Percentiles rank a stretch among this genome's conserved stretches.
Evolutionary conservation across 2,888 invertebrate species (phyloP).

Genomic region (Thumatha senex): DNA sequence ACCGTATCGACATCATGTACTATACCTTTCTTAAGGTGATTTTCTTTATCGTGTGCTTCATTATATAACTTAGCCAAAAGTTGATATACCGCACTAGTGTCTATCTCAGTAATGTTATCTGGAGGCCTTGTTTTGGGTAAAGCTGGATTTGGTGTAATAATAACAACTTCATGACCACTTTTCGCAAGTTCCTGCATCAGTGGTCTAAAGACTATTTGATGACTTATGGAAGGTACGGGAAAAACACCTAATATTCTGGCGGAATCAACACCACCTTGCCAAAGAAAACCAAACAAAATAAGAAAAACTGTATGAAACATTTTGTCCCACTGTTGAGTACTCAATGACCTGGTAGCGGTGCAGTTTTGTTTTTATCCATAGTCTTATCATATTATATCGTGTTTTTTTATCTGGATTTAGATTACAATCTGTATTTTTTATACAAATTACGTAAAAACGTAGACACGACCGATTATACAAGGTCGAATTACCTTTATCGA

Average conservation of each 20-base stretch:
- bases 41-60: neutral
- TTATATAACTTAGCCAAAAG: slow-evolving; percentile 8
- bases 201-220: slow-evolving; percentile 55
- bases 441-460: slow-evolving; percentile 1
- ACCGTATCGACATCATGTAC: slow-evolving; percentile 16
- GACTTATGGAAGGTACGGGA: slow-evolving; percentile 57
- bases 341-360: neutral
- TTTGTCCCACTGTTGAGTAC: neutral
- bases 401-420: neutral
- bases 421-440: neutral
- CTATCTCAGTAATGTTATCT: slow-evolving; percentile 21
- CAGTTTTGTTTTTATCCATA: slow-evolving; percentile 2
- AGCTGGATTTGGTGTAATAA: slow-evolving; percentile 55
- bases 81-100: slow-evolving; percentile 12
- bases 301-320: slow-evolving; percentile 7
- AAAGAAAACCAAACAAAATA: slow-evolving; percentile 1
- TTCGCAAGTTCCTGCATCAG: slow-evolving; percentile 50
- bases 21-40: slow-evolving; percentile 25
- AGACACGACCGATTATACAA: slow-evolving; percentile 1
- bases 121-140: slow-evolving; percentile 20
- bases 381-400: slow-evolving; percentile 3
- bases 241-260: slow-evolving; percentile 56
- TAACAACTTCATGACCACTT: slow-evolving; percentile 59
- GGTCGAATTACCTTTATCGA: neutral
- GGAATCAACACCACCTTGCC: slow-evolving; percentile 10